Conservation (phyloP, 2,797 vertebrate species). For the Discoglossus pictus region DNA sequence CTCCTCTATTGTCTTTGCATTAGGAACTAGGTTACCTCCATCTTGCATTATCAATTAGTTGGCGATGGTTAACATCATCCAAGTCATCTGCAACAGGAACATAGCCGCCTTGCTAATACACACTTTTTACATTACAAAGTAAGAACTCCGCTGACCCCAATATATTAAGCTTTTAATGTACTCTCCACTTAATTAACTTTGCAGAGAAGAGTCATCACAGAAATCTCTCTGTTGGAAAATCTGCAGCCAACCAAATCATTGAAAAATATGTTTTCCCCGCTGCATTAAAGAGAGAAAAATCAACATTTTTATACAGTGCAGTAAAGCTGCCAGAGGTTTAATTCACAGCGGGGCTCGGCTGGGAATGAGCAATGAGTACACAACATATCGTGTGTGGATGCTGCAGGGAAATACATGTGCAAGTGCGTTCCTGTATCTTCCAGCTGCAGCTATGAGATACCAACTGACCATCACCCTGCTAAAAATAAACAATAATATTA, state of each 20-base stretch:
- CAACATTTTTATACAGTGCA: constrained; percentile 52
- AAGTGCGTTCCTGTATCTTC: constrained; percentile 4
- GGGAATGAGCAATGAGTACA: constrained; percentile 47
- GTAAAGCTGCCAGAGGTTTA: constrained; percentile 53
- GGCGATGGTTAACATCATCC: constrained; percentile 25
- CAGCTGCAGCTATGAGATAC: constrained; percentile 32
- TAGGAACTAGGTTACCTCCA: constrained; percentile 18
- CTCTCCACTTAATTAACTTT: constrained; percentile 53
- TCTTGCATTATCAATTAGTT: constrained; percentile 13
- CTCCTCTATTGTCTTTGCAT: too few species aligned
- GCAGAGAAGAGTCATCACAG: constrained; percentile 45
- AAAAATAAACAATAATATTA: constrained; percentile 4
- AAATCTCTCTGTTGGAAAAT: constrained; percentile 50
- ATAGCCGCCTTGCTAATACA: constrained; percentile 30
- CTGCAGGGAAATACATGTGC: constrained; percentile 33
- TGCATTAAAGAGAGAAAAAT: constrained; percentile 52
- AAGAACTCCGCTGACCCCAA: constrained; percentile 46
- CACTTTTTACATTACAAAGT: constrained; percentile 50
- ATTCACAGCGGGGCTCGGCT: constrained; percentile 34
- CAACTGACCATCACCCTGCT: constrained; percentile 3
- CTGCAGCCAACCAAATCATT: constrained; percentile 52
- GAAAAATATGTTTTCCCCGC: constrained; percentile 51
- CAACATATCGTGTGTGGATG: constrained; percentile 26
- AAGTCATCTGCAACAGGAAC: constrained; percentile 28
- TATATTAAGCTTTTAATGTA: constrained; percentile 53